phyloP scores from a whole-genome alignment of 2,797 vertebrate species.

The Odontamblyopus lacepedii region DNA sequence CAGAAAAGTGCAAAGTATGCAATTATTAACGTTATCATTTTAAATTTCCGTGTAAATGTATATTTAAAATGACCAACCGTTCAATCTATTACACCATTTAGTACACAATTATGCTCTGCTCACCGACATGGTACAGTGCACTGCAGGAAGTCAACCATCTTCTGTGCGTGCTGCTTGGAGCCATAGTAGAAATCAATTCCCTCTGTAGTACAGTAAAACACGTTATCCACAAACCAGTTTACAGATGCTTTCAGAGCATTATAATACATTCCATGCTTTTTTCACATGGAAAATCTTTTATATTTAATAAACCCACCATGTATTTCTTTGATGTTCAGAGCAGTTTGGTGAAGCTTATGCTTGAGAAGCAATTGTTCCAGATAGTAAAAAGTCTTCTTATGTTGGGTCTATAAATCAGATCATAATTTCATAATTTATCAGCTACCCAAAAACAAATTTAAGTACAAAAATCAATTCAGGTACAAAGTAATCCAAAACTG shows the following conservation, averaged over 20 bases:
- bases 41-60: neutral
- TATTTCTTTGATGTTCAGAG: conserved; percentile 96
- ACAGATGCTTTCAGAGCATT: conserved; percentile 15
- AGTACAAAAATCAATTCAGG: neutral
- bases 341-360: conserved; percentile 92
- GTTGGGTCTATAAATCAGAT: conserved; percentile 79
- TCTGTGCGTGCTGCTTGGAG: conserved; percentile 93
- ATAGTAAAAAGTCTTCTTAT: conserved; percentile 99
- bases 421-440: no score
- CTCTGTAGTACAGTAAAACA: conserved; percentile 72
- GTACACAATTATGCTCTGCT: conserved; percentile 10
- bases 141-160: conserved; percentile 97
- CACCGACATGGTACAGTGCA: conserved; percentile 94
- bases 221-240: conserved; percentile 30
- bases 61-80: neutral
- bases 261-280: conserved; percentile 56
- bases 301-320: conserved; percentile 79
- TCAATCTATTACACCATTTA: neutral
- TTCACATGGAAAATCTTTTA: neutral
- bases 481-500: neutral
- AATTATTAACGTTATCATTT: neutral
- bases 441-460: neutral
- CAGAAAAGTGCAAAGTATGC: neutral
- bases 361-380: conserved; percentile 96
- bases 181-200: conserved; percentile 97